These are phyloP conservation scores for Nyctibius bracteatus DNA, from an alignment of 2,113 vertebrate species.

Conservation along the genomic window DNA sequence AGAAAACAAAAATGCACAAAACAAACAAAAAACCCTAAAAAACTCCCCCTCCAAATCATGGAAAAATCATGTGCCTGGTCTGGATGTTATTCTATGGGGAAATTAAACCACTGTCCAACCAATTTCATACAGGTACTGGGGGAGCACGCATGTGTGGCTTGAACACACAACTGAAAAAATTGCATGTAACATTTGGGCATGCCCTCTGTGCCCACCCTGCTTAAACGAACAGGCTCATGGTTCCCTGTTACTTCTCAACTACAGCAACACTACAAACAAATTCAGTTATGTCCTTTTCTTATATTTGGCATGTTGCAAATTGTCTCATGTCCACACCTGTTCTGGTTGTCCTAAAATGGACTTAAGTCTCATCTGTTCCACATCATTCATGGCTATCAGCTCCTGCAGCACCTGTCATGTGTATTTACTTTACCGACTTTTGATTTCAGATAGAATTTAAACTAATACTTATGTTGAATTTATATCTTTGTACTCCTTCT, in stretches of 20 bases:
- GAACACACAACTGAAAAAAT: background rate
- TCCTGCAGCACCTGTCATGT: background rate
- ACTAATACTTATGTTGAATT: background rate
- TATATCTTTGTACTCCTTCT: background rate
- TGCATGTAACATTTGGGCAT: background rate
- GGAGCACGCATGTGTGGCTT: background rate
- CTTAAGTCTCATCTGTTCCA: background rate
- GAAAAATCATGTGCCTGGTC: background rate
- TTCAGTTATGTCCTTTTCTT: background rate
- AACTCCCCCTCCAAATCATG: fast-evolving
- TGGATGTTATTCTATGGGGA: background rate
- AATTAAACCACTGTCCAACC: background rate
- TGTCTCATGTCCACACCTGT: background rate
- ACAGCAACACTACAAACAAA: background rate
- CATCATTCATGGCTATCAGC: background rate
- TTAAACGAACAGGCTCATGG: background rate
- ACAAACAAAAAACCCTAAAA: background rate
- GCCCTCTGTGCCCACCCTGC: background rate
- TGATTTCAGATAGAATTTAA: background rate
- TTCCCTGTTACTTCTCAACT: background rate
- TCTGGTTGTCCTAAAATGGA: background rate
- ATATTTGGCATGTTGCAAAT: background rate
- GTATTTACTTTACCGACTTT: background rate
- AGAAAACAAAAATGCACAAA: too few relatives aligned
- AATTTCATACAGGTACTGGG: background rate